A percentile compares a stretch with the other conserved stretches of the same genome.
phyloP scores from a whole-genome alignment of 1,140 invertebrate genomes.

The Euborellia annulipes region DNA sequence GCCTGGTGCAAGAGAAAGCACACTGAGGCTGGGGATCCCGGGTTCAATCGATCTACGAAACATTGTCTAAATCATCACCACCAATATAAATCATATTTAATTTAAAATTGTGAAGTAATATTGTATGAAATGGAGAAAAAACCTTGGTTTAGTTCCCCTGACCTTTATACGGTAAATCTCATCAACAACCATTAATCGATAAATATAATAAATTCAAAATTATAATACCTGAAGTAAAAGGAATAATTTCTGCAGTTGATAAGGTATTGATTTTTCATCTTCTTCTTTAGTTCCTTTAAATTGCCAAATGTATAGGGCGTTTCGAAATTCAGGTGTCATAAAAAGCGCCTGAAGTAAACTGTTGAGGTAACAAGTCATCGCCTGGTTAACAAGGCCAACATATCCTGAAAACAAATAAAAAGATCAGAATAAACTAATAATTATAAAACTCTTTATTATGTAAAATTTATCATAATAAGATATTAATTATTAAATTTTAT shows the following conservation, averaged over 20 bases:
- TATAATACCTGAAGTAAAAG: constrained; percentile 72
- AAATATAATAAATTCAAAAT: constrained; percentile 12
- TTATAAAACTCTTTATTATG: not conserved
- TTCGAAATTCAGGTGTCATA: constrained; percentile 92
- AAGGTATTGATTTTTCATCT: constrained; percentile 61
- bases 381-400: constrained; percentile 82
- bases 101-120: too few relatives aligned
- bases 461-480: too few relatives aligned
- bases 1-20: too few relatives aligned
- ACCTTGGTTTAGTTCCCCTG: too few relatives aligned
- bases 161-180: too few relatives aligned
- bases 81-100: too few relatives aligned
- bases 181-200: not conserved
- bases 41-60: too few relatives aligned
- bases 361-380: constrained; percentile 90
- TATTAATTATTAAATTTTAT: too few relatives aligned
- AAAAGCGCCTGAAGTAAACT: constrained; percentile 76
- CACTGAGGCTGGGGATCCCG: too few relatives aligned
- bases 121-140: too few relatives aligned
- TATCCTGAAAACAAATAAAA: constrained; percentile 32
- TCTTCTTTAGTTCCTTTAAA: constrained; percentile 47
- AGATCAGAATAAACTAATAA: too few relatives aligned
- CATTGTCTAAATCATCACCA: too few relatives aligned
- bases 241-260: constrained; percentile 77
- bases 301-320: constrained; percentile 77